phyloP scores from a whole-genome alignment of 2,113 vertebrate species.

The Xyliphius kryptos region DNA sequence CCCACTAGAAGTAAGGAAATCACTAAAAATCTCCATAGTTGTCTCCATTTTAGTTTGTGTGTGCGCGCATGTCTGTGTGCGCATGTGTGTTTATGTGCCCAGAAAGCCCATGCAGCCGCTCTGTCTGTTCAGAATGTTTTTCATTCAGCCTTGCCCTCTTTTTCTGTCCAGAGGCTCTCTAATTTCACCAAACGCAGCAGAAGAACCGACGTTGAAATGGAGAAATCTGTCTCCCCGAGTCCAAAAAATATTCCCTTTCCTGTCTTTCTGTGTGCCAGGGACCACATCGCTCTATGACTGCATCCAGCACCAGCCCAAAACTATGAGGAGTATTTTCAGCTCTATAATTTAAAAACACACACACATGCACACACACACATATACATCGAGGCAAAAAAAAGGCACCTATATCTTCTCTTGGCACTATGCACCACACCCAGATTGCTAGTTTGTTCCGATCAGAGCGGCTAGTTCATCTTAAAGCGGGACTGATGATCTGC shows the following conservation, averaged over 20 bases:
- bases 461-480: no score
- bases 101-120: conserved; percentile 29
- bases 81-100: background rate
- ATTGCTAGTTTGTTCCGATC: no score
- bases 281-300: conserved; percentile 62
- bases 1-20: no score
- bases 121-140: conserved; percentile 50
- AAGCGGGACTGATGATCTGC: no score
- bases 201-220: conserved; percentile 54
- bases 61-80: no score
- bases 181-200: conserved; percentile 69
- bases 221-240: conserved; percentile 63
- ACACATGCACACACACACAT: conserved; percentile 39
- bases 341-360: conserved; percentile 73
- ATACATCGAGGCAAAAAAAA: conserved; percentile 25
- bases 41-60: background rate
- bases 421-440: conserved; percentile 29
- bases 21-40: no score
- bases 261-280: conserved; percentile 56
- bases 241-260: conserved; percentile 66
- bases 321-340: conserved; percentile 75
- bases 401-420: conserved; percentile 26
- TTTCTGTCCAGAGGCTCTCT: conserved; percentile 58
- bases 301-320: conserved; percentile 60
- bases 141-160: conserved; percentile 51